These are phyloP conservation scores for Leucophenga varia DNA, from an alignment of 1,140 invertebrate genomes.

Conservation along the genomic window DNA sequence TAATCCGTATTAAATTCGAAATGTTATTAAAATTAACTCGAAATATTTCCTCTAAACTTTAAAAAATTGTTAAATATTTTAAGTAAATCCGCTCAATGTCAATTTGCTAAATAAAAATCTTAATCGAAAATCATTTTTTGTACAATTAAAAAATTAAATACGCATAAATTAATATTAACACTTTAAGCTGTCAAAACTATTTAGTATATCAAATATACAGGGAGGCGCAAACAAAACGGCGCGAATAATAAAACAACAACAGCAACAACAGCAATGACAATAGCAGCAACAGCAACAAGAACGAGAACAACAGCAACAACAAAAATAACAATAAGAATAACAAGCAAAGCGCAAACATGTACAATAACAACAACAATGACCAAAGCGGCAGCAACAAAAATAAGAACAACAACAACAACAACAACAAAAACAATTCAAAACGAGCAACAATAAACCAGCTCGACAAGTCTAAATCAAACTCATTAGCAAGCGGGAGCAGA, in stretches of 20 bases:
- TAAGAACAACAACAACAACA: slow-evolving; percentile 50
- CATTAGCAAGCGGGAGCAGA: too few species aligned
- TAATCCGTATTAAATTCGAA: too few species aligned
- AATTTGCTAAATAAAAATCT: too few species aligned
- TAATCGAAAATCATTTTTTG: too few species aligned
- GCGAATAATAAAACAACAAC: slow-evolving; percentile 8
- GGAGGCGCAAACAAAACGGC: slow-evolving; percentile 11
- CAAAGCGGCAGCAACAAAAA: slow-evolving; percentile 31
- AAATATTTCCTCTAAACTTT: too few species aligned
- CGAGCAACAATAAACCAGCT: slow-evolving; percentile 53
- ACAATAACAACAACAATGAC: not conserved
- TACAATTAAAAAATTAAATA: too few species aligned
- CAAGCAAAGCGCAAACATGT: slow-evolving; percentile 5
- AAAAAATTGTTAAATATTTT: too few species aligned
- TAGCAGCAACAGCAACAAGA: slow-evolving; percentile 25
- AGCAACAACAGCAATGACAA: slow-evolving; percentile 12
- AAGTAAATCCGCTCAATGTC: too few species aligned
- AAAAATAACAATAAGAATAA: slow-evolving; percentile 3
- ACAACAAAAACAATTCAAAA: slow-evolving; percentile 52
- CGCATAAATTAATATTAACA: slow-evolving; percentile 17
- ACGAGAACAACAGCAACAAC: slow-evolving; percentile 18
- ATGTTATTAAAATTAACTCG: too few species aligned
- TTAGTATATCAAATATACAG: slow-evolving; percentile 44
- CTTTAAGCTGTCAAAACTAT: slow-evolving; percentile 44
- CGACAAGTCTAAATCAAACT: slow-evolving; percentile 53